Conservation (phyloP, 2,888 invertebrate species). For the Lucinisca nassula region DNA sequence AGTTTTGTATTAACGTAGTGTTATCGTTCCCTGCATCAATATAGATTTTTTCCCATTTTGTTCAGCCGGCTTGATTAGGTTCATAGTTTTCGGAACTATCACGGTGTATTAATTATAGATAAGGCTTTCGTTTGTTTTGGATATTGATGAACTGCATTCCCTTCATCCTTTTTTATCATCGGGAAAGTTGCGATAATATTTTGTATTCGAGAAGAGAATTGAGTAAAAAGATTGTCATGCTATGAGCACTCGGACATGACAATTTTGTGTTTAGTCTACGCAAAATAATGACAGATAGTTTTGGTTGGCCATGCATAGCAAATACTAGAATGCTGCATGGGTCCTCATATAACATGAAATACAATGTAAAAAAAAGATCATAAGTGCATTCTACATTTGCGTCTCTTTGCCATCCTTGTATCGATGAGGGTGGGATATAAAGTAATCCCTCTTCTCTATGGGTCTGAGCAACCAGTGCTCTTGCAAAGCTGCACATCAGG, state of each 20-base stretch:
- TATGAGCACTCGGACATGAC: neutral
- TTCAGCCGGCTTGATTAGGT: conserved; percentile 67
- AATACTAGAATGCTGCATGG: neutral
- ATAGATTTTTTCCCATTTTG: conserved; percentile 64
- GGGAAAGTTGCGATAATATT: neutral
- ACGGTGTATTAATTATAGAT: conserved; percentile 74
- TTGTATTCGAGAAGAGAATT: neutral
- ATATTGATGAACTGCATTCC: conserved; percentile 64
- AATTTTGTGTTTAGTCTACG: neutral
- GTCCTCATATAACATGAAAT: too few relatives aligned
- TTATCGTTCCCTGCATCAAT: conserved; percentile 67
- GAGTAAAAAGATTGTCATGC: neutral
- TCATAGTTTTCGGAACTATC: conserved; percentile 70
- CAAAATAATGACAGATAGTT: neutral
- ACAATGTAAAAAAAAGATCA: too few relatives aligned
- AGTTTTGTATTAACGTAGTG: conserved; percentile 66
- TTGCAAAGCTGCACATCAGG: too few relatives aligned
- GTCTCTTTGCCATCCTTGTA: too few relatives aligned
- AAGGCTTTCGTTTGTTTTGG: conserved; percentile 68
- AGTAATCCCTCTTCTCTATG: too few relatives aligned
- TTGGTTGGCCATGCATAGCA: neutral
- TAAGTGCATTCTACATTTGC: too few relatives aligned
- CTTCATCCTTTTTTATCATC: conserved; percentile 39
- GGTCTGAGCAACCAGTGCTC: too few relatives aligned
- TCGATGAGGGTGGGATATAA: too few relatives aligned